Percentiles rank a stretch among this genome's conserved stretches.
phyloP scores from a whole-genome alignment of 2,113 vertebrate species.

The Sarotherodon lohbergeri region DNA sequence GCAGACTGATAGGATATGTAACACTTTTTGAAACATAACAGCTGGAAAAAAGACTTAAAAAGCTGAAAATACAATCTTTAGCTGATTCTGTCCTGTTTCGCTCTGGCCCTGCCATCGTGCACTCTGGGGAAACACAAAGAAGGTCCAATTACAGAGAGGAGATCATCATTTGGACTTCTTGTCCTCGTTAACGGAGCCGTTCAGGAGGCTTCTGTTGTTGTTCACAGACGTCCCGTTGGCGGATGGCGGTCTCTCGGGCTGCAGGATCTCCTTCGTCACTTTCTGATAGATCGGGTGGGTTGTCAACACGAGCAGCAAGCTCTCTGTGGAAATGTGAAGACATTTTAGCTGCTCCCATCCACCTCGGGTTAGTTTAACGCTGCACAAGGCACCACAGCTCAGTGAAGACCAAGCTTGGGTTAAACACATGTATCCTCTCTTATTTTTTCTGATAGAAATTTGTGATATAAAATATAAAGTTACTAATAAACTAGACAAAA shows the following conservation, averaged over 20 bases:
- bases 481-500: not conserved
- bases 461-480: not conserved
- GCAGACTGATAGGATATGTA: not conserved
- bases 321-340: slow-evolving; percentile 12
- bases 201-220: slow-evolving; percentile 18
- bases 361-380: not conserved
- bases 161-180: slow-evolving; percentile 50
- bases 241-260: not conserved
- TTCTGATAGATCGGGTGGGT: slow-evolving; percentile 62
- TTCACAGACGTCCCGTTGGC: slow-evolving; percentile 18
- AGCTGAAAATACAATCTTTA: not conserved
- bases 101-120: not conserved
- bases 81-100: not conserved
- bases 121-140: not conserved
- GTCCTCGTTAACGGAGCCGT: not conserved
- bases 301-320: slow-evolving; percentile 46
- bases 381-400: not conserved
- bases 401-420: not conserved
- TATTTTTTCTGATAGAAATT: not conserved
- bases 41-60: not conserved
- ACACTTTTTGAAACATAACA: not conserved
- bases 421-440: not conserved
- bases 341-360: not conserved
- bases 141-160: not conserved
- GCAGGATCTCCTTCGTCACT: slow-evolving; percentile 46